phyloP scores from a whole-genome alignment of 2,797 vertebrate species.

The Setipinna tenuifilis region DNA sequence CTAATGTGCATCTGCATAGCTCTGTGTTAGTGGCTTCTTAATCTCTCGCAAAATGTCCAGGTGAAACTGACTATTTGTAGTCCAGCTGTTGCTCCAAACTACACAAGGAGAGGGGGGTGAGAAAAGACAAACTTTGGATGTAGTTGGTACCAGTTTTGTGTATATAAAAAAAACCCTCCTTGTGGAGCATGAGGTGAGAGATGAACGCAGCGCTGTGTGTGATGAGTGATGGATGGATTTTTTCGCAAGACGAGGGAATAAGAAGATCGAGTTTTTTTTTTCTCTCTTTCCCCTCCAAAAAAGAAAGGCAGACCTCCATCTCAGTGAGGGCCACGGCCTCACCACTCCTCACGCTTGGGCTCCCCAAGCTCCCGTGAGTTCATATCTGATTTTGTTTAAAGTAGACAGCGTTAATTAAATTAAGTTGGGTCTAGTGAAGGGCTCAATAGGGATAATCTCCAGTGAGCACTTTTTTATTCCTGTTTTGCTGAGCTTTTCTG shows the following conservation, averaged over 20 bases:
- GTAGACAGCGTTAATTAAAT: constrained; percentile 80
- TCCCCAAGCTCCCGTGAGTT: constrained; percentile 57
- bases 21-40: neutral
- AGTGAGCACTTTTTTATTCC: constrained; percentile 50
- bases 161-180: neutral
- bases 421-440: constrained; percentile 77
- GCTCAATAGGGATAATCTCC: constrained; percentile 72
- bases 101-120: neutral
- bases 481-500: constrained; percentile 69
- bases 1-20: neutral
- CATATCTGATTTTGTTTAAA: constrained; percentile 78
- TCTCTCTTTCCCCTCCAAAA: neutral
- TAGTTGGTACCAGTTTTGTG: neutral
- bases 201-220: neutral
- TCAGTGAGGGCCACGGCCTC: constrained; percentile 28
- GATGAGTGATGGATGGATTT: constrained; percentile 19
- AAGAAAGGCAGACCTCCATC: constrained; percentile 27
- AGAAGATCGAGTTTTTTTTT: constrained; percentile 2
- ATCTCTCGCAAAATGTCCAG: neutral
- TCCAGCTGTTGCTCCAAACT: neutral
- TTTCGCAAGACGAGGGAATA: neutral
- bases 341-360: constrained; percentile 18
- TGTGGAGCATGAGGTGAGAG: neutral
- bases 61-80: neutral
- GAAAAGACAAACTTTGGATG: neutral